Evolutionary conservation across 1,140 invertebrate species (phyloP).

Genomic region (Eupeodes corollae): DNA sequence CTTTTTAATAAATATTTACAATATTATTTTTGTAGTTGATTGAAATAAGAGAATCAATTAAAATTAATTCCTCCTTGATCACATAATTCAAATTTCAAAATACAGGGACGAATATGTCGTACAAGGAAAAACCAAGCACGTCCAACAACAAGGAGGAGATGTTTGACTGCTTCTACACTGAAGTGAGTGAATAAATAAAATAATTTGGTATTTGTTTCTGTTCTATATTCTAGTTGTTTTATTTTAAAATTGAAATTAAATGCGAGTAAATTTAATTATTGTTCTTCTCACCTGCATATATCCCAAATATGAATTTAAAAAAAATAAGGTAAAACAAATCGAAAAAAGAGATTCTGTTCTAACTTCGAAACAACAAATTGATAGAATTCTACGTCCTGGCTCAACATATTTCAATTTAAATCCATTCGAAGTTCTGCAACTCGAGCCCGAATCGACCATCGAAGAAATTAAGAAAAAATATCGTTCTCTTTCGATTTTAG

Average conservation of each 20-base stretch:
- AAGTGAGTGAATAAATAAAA: constrained; percentile 39
- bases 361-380: constrained; percentile 91
- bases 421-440: constrained; percentile 90
- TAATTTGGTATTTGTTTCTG: too few species aligned
- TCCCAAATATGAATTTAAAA: not conserved
- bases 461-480: constrained; percentile 97
- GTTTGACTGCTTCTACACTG: constrained; percentile 55
- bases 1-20: too few species aligned
- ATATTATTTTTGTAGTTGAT: too few species aligned
- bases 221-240: too few species aligned
- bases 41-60: too few species aligned
- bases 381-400: constrained; percentile 79
- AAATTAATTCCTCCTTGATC: too few species aligned
- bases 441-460: constrained; percentile 77
- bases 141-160: constrained; percentile 43
- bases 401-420: constrained; percentile 95
- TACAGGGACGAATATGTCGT: not conserved
- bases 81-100: not conserved
- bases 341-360: constrained; percentile 44
- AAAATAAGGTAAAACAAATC: constrained; percentile 35
- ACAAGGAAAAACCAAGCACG: constrained; percentile 22
- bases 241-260: too few species aligned
- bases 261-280: too few species aligned
- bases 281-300: not conserved
- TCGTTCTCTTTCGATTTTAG: constrained; percentile 86